These are phyloP conservation scores for Gymnocheta viridis DNA, from an alignment of 2,888 invertebrate genomes.

Conservation along the genomic window DNA sequence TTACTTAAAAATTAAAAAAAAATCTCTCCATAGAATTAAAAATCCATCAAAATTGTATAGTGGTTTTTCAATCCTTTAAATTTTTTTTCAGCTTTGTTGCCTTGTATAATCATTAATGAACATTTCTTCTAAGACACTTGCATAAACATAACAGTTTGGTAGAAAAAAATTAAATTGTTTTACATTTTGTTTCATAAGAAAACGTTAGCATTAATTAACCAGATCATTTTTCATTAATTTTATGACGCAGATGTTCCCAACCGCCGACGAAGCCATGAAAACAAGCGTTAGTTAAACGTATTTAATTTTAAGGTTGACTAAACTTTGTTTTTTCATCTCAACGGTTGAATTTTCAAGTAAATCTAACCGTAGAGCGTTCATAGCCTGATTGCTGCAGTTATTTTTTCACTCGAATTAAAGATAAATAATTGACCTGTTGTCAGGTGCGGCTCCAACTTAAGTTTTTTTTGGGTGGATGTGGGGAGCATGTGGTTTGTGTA, in stretches of 20 bases:
- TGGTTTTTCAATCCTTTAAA: too few relatives aligned
- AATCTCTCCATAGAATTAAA: too few relatives aligned
- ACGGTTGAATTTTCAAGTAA: neutral
- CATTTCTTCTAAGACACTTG: neutral
- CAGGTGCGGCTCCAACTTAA: too few relatives aligned
- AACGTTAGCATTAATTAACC: constrained; percentile 20
- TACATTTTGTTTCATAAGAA: neutral
- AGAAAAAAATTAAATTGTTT: neutral
- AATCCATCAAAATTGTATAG: too few relatives aligned
- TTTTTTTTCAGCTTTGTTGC: too few relatives aligned
- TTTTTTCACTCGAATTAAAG: too few relatives aligned
- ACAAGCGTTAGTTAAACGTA: neutral
- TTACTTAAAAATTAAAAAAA: too few relatives aligned
- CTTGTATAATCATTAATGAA: constrained; percentile 9
- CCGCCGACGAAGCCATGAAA: neutral
- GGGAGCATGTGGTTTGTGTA: too few relatives aligned
- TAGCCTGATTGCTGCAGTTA: too few relatives aligned
- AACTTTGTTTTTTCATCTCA: neutral
- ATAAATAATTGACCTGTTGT: too few relatives aligned
- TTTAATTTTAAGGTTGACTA: constrained; percentile 1
- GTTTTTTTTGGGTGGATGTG: too few relatives aligned
- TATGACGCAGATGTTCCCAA: constrained; percentile 27
- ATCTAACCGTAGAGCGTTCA: too few relatives aligned
- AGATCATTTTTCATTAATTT: constrained; percentile 27
- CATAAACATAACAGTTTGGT: neutral